These are phyloP conservation scores for Magallana angulata DNA, from an alignment of 1,140 invertebrate species.

Conservation along the genomic window DNA sequence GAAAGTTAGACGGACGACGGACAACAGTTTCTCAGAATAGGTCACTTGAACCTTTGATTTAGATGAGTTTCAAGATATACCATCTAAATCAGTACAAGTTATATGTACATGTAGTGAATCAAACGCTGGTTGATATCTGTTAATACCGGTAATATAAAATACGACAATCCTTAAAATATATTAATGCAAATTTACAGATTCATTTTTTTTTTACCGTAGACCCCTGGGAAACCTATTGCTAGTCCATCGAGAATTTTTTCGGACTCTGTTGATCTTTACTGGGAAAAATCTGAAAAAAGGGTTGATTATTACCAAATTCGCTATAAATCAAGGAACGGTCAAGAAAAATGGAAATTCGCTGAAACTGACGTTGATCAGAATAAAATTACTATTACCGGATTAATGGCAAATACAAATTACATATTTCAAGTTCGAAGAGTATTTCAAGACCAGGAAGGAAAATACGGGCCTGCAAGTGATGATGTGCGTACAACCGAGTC, in stretches of 20 bases:
- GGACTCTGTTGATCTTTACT: background rate
- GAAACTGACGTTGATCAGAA: background rate
- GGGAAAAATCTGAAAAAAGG: background rate
- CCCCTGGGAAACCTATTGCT: background rate
- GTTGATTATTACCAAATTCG: conserved; percentile 3
- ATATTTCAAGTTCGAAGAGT: conserved; percentile 28
- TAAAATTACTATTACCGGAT: background rate
- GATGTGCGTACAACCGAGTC: conserved; percentile 39
- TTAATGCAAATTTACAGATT: no score
- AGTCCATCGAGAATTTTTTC: background rate
- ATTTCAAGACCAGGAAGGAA: conserved; percentile 37
- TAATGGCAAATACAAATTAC: background rate
- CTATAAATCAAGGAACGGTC: background rate
- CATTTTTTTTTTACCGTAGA: background rate
- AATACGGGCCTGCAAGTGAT: conserved; percentile 41
- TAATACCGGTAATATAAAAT: no score
- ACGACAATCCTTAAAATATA: no score
- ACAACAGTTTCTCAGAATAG: no score
- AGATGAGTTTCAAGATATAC: no score
- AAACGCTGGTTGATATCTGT: no score
- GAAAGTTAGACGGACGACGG: no score
- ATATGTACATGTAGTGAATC: no score
- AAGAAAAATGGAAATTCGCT: conserved; percentile 18
- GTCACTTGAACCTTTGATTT: no score
- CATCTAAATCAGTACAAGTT: no score